Base-by-base conservation (phyloP, 1,140 invertebrate species). In the Galendromus occidentalis region DNA sequence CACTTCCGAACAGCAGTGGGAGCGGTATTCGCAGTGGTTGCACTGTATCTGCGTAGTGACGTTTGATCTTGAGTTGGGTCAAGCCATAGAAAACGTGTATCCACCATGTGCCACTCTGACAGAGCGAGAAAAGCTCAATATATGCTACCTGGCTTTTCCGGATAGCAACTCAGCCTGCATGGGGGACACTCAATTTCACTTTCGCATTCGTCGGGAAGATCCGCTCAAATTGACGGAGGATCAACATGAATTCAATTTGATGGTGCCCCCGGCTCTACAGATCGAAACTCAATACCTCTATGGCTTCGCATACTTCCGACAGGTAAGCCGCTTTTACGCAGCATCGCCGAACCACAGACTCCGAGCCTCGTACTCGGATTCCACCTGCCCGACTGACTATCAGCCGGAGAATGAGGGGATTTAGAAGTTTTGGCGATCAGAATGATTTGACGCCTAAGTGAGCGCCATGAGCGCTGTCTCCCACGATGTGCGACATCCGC, bases 251-350 rank as follows among this genome's bases (percentile, higher is more conserved):
- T 91, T 88, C 71, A 87, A 88, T 70, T 79, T 80, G 30, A 84
- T 84, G 66, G 67, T 44, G 59, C 66, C 59, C 68, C 47, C 51
- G 1, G 82, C 82, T 55, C 75, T 89, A 51, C 83, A 87, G 74
- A 82, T 84, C 17, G 86, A 91, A 73, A 78, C 79, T 30, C 82
- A 83, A 64, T 90, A 88, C 76, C 86, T 86, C 70, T 96, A 90
- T 84, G 95, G 94, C 55, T 98, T 89, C 79, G 94, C 98, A 7
- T 97, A 96, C 77, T 99, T 98, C 77, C 82, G 95, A 69, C 94
- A 97, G 82, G 51, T 59, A 22, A 59, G 51, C 33, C 22, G 33
- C 18, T 47, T 44, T 12, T 44, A n/a, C n/a, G 42, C 42, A 28
- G 7, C 5, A 22, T 28, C 4, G 28, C 17, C 45, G 4, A 47